phyloP scores from a whole-genome alignment of 2,797 vertebrate genomes.

The Acridotheres tristis region DNA sequence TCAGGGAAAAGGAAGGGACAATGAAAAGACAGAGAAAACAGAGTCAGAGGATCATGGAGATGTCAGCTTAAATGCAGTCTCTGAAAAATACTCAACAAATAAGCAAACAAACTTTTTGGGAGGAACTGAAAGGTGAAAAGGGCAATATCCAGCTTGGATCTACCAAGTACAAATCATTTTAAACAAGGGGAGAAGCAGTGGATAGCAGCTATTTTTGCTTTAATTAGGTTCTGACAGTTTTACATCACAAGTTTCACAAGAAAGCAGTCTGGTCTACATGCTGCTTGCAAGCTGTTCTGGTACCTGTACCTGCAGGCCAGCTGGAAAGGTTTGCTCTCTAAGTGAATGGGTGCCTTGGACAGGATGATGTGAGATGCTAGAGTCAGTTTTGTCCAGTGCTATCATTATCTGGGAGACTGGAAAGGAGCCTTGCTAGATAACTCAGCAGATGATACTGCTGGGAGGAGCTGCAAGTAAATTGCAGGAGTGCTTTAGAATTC shows the following conservation, averaged over 20 bases:
- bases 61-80: not conserved
- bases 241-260: not conserved
- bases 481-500: not conserved
- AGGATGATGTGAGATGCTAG: not conserved
- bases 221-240: not conserved
- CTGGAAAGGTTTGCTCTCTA: not conserved
- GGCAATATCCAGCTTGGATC: not conserved
- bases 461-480: not conserved
- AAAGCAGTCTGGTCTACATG: not conserved
- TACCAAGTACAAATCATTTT: not conserved
- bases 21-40: not conserved
- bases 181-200: not conserved
- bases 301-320: not conserved
- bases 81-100: slow-evolving; percentile 12
- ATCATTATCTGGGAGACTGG: not conserved
- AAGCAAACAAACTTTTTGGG: not conserved
- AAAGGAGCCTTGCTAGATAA: not conserved
- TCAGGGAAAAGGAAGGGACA: not conserved
- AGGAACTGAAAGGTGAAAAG: not conserved
- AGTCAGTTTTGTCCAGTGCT: not conserved
- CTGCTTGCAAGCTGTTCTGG: not conserved
- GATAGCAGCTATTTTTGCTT: not conserved
- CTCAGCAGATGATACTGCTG: not conserved
- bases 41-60: not conserved
- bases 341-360: not conserved